Evolutionary conservation across 2,113 vertebrate genomes (phyloP).

Genomic region (Myxocyprinus asiaticus): DNA sequence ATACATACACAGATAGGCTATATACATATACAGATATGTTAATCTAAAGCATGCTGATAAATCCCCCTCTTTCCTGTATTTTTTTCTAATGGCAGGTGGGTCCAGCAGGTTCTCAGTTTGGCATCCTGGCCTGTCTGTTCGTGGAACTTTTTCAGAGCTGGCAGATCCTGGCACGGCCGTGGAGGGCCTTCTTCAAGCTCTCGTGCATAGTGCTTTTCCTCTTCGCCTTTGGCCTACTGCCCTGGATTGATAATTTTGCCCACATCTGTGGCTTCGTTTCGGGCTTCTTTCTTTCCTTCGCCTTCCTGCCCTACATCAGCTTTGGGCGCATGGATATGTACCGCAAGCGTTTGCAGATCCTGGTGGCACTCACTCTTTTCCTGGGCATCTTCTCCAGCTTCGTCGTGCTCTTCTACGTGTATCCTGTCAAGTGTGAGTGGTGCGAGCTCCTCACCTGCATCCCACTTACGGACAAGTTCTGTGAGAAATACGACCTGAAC

Average conservation of each 20-base stretch:
- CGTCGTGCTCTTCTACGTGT: conserved; percentile 93
- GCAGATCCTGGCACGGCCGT: conserved; percentile 95
- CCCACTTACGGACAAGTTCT: conserved; percentile 99
- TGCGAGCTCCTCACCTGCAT: conserved; percentile 97
- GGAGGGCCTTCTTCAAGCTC: conserved; percentile 94
- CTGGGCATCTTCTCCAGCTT: conserved; percentile 91
- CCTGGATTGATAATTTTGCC: conserved; percentile 98
- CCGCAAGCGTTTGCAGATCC: conserved; percentile 95
- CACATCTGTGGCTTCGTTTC: conserved; percentile 95
- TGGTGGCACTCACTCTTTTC: conserved; percentile 89
- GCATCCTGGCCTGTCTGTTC: conserved; percentile 96
- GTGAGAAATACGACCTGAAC: conserved; percentile 95
- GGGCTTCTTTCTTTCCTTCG: conserved; percentile 95
- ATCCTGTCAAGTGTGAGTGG: conserved; percentile 94
- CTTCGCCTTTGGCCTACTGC: conserved; percentile 93
- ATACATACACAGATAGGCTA: too few relatives aligned
- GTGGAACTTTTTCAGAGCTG: conserved; percentile 99
- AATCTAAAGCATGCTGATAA: too few relatives aligned
- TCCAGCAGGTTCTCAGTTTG: conserved; percentile 96
- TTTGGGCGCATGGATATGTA: conserved; percentile 95
- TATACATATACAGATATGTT: too few relatives aligned
- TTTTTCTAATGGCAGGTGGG: conserved; percentile 86
- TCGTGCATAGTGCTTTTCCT: conserved; percentile 94
- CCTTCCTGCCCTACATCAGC: conserved; percentile 97
- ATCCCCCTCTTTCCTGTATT: neutral